phyloP scores from a whole-genome alignment of 2,113 vertebrate species.

The Hyaena hyaena region DNA sequence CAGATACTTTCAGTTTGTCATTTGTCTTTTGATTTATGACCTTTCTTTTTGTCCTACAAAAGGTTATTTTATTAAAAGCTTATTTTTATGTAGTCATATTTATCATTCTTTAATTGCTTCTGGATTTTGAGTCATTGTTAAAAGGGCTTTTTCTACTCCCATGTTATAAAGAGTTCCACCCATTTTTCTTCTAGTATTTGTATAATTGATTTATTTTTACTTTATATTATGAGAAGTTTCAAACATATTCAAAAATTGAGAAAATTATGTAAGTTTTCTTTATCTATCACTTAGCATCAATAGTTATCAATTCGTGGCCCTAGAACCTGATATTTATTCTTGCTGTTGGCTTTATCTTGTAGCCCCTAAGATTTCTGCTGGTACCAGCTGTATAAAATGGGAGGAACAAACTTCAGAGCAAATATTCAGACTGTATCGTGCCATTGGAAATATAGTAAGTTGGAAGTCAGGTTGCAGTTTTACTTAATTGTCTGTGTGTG shows the following conservation, averaged over 20 bases:
- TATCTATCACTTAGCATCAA: neutral
- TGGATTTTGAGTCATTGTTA: neutral
- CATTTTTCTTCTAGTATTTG: constrained; percentile 16
- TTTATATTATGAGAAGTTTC: neutral
- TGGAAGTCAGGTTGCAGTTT: constrained; percentile 8
- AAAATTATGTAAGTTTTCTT: neutral
- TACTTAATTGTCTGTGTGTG: neutral
- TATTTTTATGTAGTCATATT: neutral
- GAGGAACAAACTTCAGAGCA: constrained; percentile 93
- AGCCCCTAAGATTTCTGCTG: constrained; percentile 93
- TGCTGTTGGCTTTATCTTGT: constrained; percentile 25
- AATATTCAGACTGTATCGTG: constrained; percentile 89
- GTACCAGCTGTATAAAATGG: constrained; percentile 94
- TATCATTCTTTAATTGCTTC: neutral
- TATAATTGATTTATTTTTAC: constrained; percentile 15
- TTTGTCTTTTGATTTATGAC: neutral
- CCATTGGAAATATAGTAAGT: constrained; percentile 92
- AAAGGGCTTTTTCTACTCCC: neutral
- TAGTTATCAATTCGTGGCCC: neutral
- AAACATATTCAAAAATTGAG: neutral
- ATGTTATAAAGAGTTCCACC: neutral
- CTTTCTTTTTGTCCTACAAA: neutral
- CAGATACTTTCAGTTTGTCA: neutral
- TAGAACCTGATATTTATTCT: neutral
- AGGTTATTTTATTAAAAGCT: neutral